Evolutionary conservation across 2,113 vertebrate genomes (phyloP), one percentile per base, ranked within the genome.

Genomic region (Lampris incognitus): DNA sequence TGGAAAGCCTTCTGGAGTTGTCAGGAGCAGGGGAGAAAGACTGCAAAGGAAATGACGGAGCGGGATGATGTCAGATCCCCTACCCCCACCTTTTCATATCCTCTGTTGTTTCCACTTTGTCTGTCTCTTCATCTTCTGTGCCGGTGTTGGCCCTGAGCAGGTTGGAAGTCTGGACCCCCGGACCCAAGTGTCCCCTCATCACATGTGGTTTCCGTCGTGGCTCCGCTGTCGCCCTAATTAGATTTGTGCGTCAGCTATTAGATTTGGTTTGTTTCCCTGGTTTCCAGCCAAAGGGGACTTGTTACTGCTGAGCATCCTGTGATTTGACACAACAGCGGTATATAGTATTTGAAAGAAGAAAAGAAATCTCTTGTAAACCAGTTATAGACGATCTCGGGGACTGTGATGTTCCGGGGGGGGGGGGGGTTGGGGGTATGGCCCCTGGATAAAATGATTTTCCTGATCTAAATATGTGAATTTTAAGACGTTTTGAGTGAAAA

Each of bases 191-290:
- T 60, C 57, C 60, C 13, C 66, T 50, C 48, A 59, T 73, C 50
- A 41, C 70, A 80, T 64, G 48, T 1, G 1, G 69, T 54, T 24
- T 52, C 76, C 50, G 50, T 70, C 36, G 73, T 69, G 63, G 64
- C 72, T 72, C 65, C 66, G 72, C 66, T 39, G 6, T 58, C 52
- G 61, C 76, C 59, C 63, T 84, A 74, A 89, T 89, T 83, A 48
- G 5, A 79, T 87, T 91, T 84, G 72, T 71, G 63, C 84, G 44
- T 59, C 57, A 86, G 63, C 40, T 82, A 84, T 87, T 90, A 85
- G 73, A 90, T 90, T 76, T 61, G 48, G 61, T 76, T 79, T 71
- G 77, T 71, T 72, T 76, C 76, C 73, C 60, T 58, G 80, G 82
- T 89, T 82, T 82, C 44, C 50, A 44, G 83, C 74, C 70, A 70